A percentile compares a stretch with the other conserved stretches of the same genome.
These are phyloP conservation scores for Trematocara nigrifrons DNA, from an alignment of 2,113 vertebrate species.

Conservation along the genomic window DNA sequence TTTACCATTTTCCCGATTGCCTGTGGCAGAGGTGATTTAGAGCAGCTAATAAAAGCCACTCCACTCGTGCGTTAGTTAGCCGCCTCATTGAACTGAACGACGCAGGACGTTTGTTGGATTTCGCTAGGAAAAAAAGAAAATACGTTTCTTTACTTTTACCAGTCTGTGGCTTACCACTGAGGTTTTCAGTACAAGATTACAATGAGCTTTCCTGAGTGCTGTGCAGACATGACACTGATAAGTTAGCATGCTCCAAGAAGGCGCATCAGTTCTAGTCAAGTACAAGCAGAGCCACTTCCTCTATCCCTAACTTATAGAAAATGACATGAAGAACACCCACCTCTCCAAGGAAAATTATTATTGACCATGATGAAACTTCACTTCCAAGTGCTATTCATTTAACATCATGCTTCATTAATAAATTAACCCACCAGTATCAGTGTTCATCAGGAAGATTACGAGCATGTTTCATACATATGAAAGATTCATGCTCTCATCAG, in stretches of 20 bases:
- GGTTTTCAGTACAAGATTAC: background rate
- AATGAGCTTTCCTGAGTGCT: background rate
- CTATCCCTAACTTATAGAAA: background rate
- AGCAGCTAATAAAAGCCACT: conserved; percentile 27
- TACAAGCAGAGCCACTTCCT: background rate
- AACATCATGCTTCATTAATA: conserved; percentile 6
- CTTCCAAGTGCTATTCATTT: background rate
- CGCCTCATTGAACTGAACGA: conserved; percentile 11
- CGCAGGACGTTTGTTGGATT: background rate
- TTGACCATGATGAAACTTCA: background rate
- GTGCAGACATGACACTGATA: background rate
- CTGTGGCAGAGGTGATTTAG: conserved; percentile 3
- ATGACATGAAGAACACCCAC: background rate
- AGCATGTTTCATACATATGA: background rate
- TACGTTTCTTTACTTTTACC: background rate
- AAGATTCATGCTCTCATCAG: background rate
- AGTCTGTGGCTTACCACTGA: background rate
- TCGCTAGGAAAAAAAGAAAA: background rate
- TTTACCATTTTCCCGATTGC: conserved; percentile 1
- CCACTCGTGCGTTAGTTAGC: background rate
- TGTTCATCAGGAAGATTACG: background rate
- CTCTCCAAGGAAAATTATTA: background rate
- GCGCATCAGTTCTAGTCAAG: background rate
- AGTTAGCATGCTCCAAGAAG: background rate
- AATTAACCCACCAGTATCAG: background rate